These are phyloP conservation scores for Ypsolopha scabrella DNA, from an alignment of 2,888 invertebrate species.

Conservation along the genomic window DNA sequence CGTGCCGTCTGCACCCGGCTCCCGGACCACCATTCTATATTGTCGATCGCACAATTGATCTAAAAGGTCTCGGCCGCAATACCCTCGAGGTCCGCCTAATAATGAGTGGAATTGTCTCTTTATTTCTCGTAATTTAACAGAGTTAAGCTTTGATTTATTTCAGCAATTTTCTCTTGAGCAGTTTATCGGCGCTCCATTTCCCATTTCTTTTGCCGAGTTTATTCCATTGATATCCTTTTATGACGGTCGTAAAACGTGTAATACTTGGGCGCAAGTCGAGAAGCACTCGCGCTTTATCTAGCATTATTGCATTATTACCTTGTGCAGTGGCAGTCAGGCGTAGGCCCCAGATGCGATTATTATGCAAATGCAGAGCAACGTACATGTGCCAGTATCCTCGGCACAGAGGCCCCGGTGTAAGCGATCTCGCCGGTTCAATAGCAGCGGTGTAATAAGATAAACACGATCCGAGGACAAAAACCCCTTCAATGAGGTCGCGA, in stretches of 20 bases:
- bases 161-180: no score
- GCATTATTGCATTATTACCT: constrained; percentile 3
- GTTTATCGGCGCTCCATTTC: not conserved
- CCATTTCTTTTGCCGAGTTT: not conserved
- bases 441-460: constrained; percentile 43
- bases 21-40: constrained; percentile 1
- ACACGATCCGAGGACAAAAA: constrained; percentile 45
- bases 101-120: constrained; percentile 1
- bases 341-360: constrained; percentile 7
- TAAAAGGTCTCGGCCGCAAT: constrained; percentile 1
- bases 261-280: not conserved
- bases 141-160: no score
- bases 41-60: constrained; percentile 3
- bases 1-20: constrained; percentile 12
- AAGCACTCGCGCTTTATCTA: constrained; percentile 3
- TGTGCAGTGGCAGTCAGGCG: constrained; percentile 1
- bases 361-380: constrained; percentile 7
- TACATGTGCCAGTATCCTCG: constrained; percentile 6
- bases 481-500: constrained; percentile 43
- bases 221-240: not conserved
- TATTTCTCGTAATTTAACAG: not conserved
- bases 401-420: constrained; percentile 27
- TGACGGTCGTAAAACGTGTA: constrained; percentile 1
- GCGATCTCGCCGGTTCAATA: constrained; percentile 36
- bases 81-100: not conserved